Percentiles rank a stretch among this genome's conserved stretches.
phyloP scores from a whole-genome alignment of 2,888 invertebrate species.

The Ceraclea dissimilis region DNA sequence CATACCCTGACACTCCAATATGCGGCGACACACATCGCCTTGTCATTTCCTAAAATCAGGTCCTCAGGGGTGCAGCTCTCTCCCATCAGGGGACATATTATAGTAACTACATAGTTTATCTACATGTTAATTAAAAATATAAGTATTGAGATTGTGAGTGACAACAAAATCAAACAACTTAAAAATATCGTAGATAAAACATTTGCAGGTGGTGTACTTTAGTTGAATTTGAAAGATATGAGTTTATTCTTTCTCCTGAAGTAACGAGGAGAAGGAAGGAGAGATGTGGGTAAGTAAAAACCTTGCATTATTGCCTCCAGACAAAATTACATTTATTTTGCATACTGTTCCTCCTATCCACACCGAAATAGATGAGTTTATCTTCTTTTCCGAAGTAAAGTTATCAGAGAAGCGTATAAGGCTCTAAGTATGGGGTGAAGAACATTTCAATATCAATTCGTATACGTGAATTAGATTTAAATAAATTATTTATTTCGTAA shows the following conservation, averaged over 20 bases:
- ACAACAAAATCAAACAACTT: too few species aligned
- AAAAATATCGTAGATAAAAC: too few species aligned
- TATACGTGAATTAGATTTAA: background rate
- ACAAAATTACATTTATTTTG: constrained; percentile 27
- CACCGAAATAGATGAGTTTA: constrained; percentile 26
- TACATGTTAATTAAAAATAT: too few species aligned
- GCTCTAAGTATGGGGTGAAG: constrained; percentile 4
- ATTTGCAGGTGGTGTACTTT: too few species aligned
- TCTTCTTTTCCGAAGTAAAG: constrained; percentile 25
- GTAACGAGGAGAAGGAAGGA: constrained; percentile 5
- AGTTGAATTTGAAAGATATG: constrained; percentile 16
- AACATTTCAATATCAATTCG: constrained; percentile 1
- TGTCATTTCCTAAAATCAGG: too few species aligned
- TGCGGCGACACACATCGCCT: too few species aligned
- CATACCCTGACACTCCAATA: too few species aligned
- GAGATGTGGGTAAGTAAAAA: constrained; percentile 24
- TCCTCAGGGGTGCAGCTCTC: too few species aligned
- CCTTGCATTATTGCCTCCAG: constrained; percentile 27
- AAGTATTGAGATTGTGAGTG: too few species aligned
- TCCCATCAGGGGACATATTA: too few species aligned
- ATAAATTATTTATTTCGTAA: background rate
- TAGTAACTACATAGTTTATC: too few species aligned
- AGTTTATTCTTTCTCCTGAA: constrained; percentile 25
- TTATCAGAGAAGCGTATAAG: constrained; percentile 22
- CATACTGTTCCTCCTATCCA: constrained; percentile 23